Evolutionary conservation across 2,113 vertebrate genomes (phyloP).

Genomic region (Urocitellus parryii): DNA sequence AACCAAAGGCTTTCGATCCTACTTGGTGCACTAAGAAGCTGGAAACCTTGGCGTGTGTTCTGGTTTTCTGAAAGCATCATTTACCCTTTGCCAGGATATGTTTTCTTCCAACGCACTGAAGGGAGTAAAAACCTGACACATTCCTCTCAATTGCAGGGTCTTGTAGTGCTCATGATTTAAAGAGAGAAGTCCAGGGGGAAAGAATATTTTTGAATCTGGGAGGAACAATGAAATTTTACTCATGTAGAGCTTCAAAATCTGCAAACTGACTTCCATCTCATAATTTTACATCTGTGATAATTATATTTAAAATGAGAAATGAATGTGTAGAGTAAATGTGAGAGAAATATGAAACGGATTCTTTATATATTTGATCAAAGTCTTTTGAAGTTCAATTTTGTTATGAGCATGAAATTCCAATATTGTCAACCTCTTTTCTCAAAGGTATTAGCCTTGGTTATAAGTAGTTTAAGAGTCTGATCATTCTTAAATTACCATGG

Average conservation of each 20-base stretch:
- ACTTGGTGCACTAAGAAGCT: neutral
- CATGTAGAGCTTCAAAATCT: neutral
- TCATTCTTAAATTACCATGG: conserved; percentile 70
- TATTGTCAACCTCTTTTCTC: conserved; percentile 24
- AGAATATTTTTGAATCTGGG: neutral
- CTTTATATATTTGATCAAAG: conserved; percentile 36
- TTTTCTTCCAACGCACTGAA: conserved; percentile 6
- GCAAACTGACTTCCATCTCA: neutral
- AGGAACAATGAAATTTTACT: neutral
- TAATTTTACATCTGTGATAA: neutral
- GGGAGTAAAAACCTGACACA: neutral
- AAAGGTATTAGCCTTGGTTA: conserved; percentile 59
- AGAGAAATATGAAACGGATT: neutral
- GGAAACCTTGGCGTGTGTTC: neutral
- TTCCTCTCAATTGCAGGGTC: neutral
- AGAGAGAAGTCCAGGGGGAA: neutral
- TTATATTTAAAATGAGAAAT: conserved; percentile 60
- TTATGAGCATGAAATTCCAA: conserved; percentile 51
- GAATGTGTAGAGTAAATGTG: neutral
- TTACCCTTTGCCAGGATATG: neutral
- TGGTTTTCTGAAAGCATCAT: conserved; percentile 24
- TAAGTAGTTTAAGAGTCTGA: conserved; percentile 65
- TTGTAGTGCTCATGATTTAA: neutral
- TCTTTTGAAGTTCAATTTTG: conserved; percentile 59
- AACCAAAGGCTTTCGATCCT: neutral